Evolutionary conservation across 2,888 invertebrate species (phyloP).

Genomic region (Lithophane socia): DNA sequence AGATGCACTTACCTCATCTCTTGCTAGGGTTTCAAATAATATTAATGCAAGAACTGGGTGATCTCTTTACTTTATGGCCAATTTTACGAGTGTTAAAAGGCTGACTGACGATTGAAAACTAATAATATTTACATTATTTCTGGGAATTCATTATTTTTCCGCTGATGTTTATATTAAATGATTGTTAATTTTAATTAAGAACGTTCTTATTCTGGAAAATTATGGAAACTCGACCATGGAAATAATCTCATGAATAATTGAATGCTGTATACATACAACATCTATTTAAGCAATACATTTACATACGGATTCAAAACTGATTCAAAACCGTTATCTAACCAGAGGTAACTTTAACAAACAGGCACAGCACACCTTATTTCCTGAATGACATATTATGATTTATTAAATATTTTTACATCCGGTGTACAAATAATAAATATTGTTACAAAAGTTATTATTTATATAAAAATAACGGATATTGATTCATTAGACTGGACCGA

Average conservation of each 20-base stretch:
- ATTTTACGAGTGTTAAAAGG: not conserved
- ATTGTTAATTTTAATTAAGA: not conserved
- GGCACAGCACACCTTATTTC: not conserved
- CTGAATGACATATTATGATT: slow-evolving; percentile 13
- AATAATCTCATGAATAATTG: not conserved
- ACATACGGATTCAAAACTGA: not conserved
- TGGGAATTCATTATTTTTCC: not conserved
- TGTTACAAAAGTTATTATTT: slow-evolving; percentile 15
- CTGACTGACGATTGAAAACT: not conserved
- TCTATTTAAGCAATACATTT: not conserved
- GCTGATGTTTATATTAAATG: not conserved
- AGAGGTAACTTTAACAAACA: slow-evolving; percentile 1
- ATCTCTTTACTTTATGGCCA: not conserved
- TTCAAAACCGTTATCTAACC: slow-evolving; percentile 1
- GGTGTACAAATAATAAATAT: slow-evolving; percentile 5
- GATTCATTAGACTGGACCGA: slow-evolving; percentile 22
- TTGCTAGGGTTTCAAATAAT: not conserved
- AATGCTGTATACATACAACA: not conserved
- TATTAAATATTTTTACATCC: not conserved
- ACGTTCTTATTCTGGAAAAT: not conserved
- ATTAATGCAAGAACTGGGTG: not conserved
- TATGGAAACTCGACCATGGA: not conserved
- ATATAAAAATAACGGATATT: too few species aligned
- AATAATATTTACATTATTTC: not conserved
- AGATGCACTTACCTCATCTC: not conserved